Percentiles rank a stretch among this genome's conserved stretches.
These are phyloP conservation scores for Bubo blakistoni DNA, from an alignment of 2,113 vertebrate genomes.

Conservation along the genomic window DNA sequence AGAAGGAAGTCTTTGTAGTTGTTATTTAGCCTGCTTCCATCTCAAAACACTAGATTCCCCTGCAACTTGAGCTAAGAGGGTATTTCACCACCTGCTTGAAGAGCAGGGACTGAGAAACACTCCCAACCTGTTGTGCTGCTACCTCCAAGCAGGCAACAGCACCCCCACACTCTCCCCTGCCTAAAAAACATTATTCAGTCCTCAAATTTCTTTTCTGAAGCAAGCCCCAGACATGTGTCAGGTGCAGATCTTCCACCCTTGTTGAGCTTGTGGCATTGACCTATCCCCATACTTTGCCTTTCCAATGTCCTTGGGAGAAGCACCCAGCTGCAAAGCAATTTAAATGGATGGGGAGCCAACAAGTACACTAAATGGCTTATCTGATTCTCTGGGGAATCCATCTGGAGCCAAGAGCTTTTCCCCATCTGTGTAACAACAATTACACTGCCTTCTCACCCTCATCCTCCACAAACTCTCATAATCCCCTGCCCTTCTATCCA, in stretches of 20 bases:
- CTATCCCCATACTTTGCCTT: neutral
- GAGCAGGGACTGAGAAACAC: neutral
- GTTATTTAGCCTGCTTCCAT: neutral
- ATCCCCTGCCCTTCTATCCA: neutral
- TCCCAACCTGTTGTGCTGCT: neutral
- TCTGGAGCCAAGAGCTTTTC: constrained; percentile 44
- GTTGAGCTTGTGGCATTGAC: neutral
- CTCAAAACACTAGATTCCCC: neutral
- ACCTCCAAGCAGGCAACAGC: neutral
- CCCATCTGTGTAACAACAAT: neutral
- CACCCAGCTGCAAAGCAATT: constrained; percentile 28
- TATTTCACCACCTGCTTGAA: constrained; percentile 3
- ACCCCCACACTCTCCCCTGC: neutral
- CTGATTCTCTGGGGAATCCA: constrained; percentile 43
- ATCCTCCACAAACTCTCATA: constrained; percentile 11
- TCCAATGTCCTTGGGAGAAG: neutral
- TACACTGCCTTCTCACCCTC: constrained; percentile 9
- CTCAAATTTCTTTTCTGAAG: neutral
- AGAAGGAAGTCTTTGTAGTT: neutral
- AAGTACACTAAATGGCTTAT: constrained; percentile 50
- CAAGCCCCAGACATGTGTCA: neutral
- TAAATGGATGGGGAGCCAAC: constrained; percentile 11
- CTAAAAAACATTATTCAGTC: neutral
- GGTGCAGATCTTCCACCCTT: neutral
- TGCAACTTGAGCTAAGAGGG: neutral